A percentile compares a stretch with the other conserved stretches of the same genome.
These are phyloP conservation scores for Paramormyrops hopkinsi DNA, from an alignment of 2,797 vertebrate species.

Conservation along the genomic window DNA sequence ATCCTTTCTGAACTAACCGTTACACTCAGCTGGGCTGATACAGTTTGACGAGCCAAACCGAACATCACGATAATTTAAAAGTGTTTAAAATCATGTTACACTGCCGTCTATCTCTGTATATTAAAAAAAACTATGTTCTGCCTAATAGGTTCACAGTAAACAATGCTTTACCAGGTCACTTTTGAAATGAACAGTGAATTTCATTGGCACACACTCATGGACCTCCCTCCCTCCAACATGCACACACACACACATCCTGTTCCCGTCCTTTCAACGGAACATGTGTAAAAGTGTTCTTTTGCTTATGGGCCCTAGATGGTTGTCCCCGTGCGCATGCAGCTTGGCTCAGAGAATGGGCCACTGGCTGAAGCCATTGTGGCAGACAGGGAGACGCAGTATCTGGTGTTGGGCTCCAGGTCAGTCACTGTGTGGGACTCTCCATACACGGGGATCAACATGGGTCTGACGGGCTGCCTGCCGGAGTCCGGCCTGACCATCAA, in stretches of 20 bases:
- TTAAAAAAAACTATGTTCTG: conserved; percentile 21
- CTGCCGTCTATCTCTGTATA: neutral
- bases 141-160: conserved; percentile 17
- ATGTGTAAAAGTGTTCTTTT: neutral
- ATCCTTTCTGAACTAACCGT: conserved; percentile 42
- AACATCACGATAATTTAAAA: conserved; percentile 35
- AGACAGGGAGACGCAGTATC: conserved; percentile 53
- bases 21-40: conserved; percentile 34
- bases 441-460: conserved; percentile 29
- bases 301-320: conserved; percentile 29
- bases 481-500: conserved; percentile 40
- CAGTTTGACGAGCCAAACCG: conserved; percentile 31
- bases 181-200: neutral
- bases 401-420: conserved; percentile 47
- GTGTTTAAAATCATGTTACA: conserved; percentile 37
- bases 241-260: neutral
- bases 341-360: conserved; percentile 46
- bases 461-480: neutral
- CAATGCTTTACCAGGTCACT: conserved; percentile 7
- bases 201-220: neutral
- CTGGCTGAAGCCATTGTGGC: conserved; percentile 43
- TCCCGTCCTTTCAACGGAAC: neutral
- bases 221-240: neutral
- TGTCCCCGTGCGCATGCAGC: conserved; percentile 44
- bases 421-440: conserved; percentile 33